These are phyloP conservation scores for Mastomys coucha DNA, from an alignment of 2,113 vertebrate species.

Conservation along the genomic window DNA sequence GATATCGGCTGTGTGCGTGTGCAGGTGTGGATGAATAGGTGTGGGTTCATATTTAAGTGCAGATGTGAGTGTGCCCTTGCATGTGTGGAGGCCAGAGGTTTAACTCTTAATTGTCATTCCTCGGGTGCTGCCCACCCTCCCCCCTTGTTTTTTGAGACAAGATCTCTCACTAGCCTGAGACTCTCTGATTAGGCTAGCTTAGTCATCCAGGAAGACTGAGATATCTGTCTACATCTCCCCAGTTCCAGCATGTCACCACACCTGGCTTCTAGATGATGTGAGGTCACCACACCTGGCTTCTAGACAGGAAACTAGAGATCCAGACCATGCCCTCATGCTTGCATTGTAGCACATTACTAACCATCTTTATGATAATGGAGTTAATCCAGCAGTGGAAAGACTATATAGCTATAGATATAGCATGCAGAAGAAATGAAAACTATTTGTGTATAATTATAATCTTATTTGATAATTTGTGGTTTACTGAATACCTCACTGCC, in stretches of 20 bases:
- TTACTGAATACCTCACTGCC: not conserved
- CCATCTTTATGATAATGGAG: not conserved
- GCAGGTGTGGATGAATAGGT: not conserved
- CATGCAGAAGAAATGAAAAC: not conserved
- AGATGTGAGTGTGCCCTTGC: not conserved
- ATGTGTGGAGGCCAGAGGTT: not conserved
- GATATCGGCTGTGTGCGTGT: not conserved
- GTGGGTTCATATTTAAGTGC: not conserved
- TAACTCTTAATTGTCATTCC: not conserved
- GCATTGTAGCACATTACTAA: not conserved
- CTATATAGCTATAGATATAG: not conserved
- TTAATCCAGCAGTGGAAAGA: not conserved
- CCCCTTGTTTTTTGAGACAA: not conserved
- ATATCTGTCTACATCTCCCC: not conserved
- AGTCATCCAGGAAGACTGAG: not conserved
- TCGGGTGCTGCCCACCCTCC: not conserved
- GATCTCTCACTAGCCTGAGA: not conserved
- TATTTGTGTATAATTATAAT: not conserved
- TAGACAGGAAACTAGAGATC: not conserved
- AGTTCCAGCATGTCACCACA: not conserved
- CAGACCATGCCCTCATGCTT: not conserved
- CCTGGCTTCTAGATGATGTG: not conserved
- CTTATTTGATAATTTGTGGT: not conserved
- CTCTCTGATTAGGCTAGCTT: not conserved
- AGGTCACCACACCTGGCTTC: not conserved